Conservation (phyloP, 2,113 vertebrate genomes). For the Tyrannus savana region DNA sequence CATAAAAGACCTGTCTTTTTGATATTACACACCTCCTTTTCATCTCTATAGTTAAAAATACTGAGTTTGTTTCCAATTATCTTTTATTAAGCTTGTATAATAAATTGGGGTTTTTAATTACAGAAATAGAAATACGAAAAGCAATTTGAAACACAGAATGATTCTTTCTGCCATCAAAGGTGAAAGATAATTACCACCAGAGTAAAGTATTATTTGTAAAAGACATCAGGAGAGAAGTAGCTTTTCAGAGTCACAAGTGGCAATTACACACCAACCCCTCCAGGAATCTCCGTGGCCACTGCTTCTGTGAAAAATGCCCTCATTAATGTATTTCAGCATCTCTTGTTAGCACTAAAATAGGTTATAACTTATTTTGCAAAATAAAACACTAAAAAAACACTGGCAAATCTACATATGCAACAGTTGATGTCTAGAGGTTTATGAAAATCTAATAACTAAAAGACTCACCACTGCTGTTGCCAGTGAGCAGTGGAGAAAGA, state of each 20-base stretch:
- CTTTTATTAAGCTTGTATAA: neutral
- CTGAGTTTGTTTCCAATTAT: neutral
- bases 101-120: conserved; percentile 24
- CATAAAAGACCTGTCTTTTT: neutral
- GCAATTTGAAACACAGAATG: neutral
- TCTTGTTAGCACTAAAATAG: neutral
- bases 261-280: conserved; percentile 6
- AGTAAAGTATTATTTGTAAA: conserved; percentile 18
- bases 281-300: neutral
- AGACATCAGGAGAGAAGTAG: neutral
- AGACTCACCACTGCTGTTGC: neutral
- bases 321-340: neutral
- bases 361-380: neutral
- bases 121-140: conserved; percentile 27
- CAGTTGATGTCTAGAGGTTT: neutral
- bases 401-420: neutral
- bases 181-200: conserved; percentile 16
- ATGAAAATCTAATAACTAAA: neutral
- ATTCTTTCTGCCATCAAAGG: conserved; percentile 2
- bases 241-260: conserved; percentile 36
- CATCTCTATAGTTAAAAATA: neutral
- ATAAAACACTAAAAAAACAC: neutral
- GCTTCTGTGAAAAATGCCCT: neutral
- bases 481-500: neutral
- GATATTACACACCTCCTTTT: neutral